Conservation (phyloP, 2,113 vertebrate genomes). For the Leiothrix lutea region DNA sequence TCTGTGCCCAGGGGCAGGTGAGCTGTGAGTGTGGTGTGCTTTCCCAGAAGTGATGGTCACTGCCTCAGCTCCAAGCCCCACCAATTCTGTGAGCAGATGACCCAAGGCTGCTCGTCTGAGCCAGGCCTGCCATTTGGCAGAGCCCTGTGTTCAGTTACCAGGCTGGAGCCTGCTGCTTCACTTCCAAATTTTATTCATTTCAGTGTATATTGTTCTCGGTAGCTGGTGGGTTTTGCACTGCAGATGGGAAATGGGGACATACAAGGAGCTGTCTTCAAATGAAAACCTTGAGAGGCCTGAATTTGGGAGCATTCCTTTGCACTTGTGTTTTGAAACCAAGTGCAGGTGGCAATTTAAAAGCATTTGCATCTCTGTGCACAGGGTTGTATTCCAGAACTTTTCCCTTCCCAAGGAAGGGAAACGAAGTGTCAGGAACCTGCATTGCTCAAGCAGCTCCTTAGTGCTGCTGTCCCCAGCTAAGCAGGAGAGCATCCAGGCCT, state of each 20-base stretch:
- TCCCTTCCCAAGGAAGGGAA: not conserved
- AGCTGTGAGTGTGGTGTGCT: not conserved
- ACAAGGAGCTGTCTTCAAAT: not conserved
- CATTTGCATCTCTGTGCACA: not conserved
- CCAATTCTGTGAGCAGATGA: not conserved
- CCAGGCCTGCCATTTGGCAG: not conserved
- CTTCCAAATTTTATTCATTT: not conserved
- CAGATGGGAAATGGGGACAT: not conserved
- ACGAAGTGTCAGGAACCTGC: not conserved
- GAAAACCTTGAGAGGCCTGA: not conserved
- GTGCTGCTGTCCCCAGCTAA: not conserved
- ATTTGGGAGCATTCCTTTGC: not conserved
- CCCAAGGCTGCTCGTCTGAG: not conserved
- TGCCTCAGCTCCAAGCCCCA: not conserved
- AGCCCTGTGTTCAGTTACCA: not conserved
- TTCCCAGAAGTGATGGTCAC: not conserved
- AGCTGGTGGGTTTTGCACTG: not conserved
- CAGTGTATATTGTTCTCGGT: not conserved
- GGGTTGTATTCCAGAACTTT: not conserved
- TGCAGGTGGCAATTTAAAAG: not conserved
- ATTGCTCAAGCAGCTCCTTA: not conserved
- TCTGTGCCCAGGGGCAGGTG: not conserved
- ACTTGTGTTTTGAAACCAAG: not conserved
- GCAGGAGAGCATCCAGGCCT: not conserved
- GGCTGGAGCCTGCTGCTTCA: not conserved